Evolutionary conservation across 1,140 invertebrate genomes (phyloP), one percentile per base, ranked within the genome.

Genomic region (Lasioglossum albipes): DNA sequence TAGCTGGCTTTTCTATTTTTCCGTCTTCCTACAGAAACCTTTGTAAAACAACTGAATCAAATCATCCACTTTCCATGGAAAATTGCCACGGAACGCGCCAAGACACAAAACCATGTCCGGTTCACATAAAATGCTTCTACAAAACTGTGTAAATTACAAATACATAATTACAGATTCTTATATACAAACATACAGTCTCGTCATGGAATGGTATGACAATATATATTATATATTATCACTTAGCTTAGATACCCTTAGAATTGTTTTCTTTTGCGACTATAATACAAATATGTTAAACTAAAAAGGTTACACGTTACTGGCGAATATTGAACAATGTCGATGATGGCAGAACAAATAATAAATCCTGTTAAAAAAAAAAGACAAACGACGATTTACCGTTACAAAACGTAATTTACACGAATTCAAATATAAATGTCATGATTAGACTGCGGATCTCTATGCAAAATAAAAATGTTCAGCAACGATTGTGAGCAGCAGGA

Each of bases 111-210:
- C 45, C 80, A 83, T 80, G 83, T 69, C 70, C 57, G 59, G 75
- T 83, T 65, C 42, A 72, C 81, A 76, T 82, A 85, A 87, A 88
- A 89, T 78, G 64, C 75, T 83, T 88, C 81, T 88, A 88, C 78
- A 87, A 87, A 88, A 89, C 69, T 57, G 74, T 84, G 76, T 83
- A 88, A 86, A 82, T 79, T 82, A 84, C 73, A 78, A 84, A 88
- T 87, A 86, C 59, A 86, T 87, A 90, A 89, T 88, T 90, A 90
- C 84, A 90, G 79, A 86, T 87, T 82, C 71, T 86, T 90, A 90
- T 88, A 83, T 90, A 90, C 88, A 89, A 89, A 90, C 86, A 66
- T 89, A 91, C 91, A 92, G 91, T 92, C 91, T 92, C 90, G 88
- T 91, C 90, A 90, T 90, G 90, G 91, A 91, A 92, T 92, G 91